phyloP scores from a whole-genome alignment of 2,888 invertebrate species.

The Idaea biselata region DNA sequence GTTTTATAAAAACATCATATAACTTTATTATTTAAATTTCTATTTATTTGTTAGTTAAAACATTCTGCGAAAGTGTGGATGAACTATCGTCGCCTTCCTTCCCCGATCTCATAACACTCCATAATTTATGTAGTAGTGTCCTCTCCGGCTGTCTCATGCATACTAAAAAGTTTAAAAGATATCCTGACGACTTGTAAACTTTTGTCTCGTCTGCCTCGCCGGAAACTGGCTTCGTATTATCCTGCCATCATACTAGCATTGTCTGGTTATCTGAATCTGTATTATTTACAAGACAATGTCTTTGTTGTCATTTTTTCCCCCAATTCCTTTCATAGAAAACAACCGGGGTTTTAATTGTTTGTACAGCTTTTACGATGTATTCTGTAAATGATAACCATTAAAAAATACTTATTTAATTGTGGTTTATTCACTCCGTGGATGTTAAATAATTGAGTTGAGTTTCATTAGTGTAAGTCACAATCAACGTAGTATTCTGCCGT shows the following conservation, averaged over 20 bases:
- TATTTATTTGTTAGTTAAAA: slow-evolving; percentile 10
- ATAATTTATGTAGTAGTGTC: slow-evolving; percentile 47
- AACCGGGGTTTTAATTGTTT: slow-evolving; percentile 31
- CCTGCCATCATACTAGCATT: slow-evolving; percentile 54
- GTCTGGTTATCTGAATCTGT: slow-evolving; percentile 62
- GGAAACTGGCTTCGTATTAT: slow-evolving; percentile 66
- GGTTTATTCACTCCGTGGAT: slow-evolving; percentile 19
- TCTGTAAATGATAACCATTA: not conserved
- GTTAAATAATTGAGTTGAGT: not conserved
- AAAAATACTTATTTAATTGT: slow-evolving; percentile 4
- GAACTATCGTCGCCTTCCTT: slow-evolving; percentile 27
- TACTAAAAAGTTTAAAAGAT: slow-evolving; percentile 61
- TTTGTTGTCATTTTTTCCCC: slow-evolving; percentile 43
- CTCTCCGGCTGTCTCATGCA: slow-evolving; percentile 50
- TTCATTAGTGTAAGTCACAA: slow-evolving; percentile 17
- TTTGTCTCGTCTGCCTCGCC: slow-evolving; percentile 61
- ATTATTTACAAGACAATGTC: slow-evolving; percentile 58
- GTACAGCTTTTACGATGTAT: slow-evolving; percentile 20
- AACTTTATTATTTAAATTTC: slow-evolving; percentile 1
- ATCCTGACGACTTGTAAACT: slow-evolving; percentile 58
- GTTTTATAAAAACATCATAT: slow-evolving; percentile 40
- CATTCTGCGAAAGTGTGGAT: slow-evolving; percentile 23
- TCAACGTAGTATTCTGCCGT: slow-evolving; percentile 42
- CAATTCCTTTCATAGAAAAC: slow-evolving; percentile 35
- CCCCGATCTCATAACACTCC: slow-evolving; percentile 36